Evolutionary conservation across 2,113 vertebrate genomes (phyloP).

Genomic region (Anarhynchus alexandrinus): DNA sequence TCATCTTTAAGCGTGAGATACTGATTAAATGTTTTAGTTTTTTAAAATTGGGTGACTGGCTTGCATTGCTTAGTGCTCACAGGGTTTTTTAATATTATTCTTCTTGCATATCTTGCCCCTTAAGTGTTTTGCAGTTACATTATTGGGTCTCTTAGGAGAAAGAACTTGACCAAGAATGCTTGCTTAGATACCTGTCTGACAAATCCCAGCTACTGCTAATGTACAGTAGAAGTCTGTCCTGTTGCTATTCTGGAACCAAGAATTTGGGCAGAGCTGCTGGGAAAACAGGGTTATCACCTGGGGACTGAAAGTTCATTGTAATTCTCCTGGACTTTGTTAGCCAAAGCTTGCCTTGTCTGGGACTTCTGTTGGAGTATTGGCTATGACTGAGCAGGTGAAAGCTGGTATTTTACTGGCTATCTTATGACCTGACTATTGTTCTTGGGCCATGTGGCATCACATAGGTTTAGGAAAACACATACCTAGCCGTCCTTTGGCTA

Average conservation of each 20-base stretch:
- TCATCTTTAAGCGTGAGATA: neutral
- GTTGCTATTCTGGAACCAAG: neutral
- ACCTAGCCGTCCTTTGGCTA: neutral
- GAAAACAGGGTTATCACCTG: neutral
- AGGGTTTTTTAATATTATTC: fast-evolving
- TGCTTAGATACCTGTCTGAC: neutral
- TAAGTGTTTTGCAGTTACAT: neutral
- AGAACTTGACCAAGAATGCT: neutral
- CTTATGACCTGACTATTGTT: neutral
- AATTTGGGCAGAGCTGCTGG: neutral
- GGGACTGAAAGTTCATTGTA: neutral
- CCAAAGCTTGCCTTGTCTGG: neutral
- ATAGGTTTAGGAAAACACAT: fast-evolving
- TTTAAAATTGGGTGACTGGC: neutral
- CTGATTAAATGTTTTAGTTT: neutral
- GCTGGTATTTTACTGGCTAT: neutral
- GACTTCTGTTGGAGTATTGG: neutral
- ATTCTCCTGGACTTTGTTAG: neutral
- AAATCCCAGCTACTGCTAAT: neutral
- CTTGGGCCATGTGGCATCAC: fast-evolving
- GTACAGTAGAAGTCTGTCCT: neutral
- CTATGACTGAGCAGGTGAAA: neutral
- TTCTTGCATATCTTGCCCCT: fast-evolving
- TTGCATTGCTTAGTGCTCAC: neutral
- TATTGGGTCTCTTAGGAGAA: neutral